Evolutionary conservation across 2,888 invertebrate genomes (phyloP).

Genomic region (Cataglyphis rosenhaueri): DNA sequence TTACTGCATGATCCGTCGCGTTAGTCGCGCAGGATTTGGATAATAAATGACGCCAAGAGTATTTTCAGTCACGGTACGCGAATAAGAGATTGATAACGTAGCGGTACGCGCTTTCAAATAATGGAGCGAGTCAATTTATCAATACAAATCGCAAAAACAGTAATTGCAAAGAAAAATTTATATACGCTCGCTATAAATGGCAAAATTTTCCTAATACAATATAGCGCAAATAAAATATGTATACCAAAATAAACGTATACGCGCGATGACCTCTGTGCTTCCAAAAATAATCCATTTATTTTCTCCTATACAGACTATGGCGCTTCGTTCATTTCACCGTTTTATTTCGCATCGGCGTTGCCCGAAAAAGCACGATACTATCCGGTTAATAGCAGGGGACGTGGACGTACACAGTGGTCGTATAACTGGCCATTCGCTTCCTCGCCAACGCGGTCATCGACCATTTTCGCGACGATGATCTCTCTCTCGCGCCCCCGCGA

Average conservation of each 20-base stretch:
- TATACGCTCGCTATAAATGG: background rate
- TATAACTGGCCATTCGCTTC: slow-evolving; percentile 31
- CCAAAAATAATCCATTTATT: slow-evolving; percentile 3
- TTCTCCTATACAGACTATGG: too few relatives aligned
- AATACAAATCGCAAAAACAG: background rate
- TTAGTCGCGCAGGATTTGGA: slow-evolving; percentile 23
- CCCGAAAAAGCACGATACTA: background rate
- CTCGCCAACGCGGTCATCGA: slow-evolving; percentile 36
- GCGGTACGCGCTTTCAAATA: background rate
- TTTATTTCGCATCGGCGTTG: background rate
- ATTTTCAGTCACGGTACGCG: background rate
- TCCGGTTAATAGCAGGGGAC: slow-evolving; percentile 6
- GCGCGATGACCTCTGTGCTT: background rate
- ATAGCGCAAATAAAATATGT: background rate
- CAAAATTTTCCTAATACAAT: background rate
- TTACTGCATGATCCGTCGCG: slow-evolving; percentile 21
- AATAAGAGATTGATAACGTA: slow-evolving; percentile 31
- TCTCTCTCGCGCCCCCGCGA: slow-evolving; percentile 9
- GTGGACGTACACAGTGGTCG: background rate
- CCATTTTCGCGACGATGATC: slow-evolving; percentile 48
- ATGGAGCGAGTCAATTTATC: background rate
- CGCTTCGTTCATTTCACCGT: background rate
- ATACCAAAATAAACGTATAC: background rate
- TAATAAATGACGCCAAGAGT: slow-evolving; percentile 23
- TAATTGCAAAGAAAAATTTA: background rate